phyloP scores from a whole-genome alignment of 2,113 vertebrate genomes.

The Oreochromis tanganicae region DNA sequence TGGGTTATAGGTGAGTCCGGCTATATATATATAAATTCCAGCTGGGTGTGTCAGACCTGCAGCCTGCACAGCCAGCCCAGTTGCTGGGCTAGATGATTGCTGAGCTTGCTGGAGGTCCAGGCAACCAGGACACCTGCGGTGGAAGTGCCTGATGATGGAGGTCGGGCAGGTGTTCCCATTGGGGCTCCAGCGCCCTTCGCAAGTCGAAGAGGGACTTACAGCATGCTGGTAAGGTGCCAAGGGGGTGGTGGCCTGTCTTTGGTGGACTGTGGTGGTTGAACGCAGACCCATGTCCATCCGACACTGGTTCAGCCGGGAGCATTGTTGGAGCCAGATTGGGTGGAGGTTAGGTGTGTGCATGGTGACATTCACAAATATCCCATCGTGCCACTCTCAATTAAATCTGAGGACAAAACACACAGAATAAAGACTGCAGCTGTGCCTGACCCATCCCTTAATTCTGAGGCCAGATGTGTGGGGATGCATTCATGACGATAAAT shows the following conservation, averaged over 20 bases:
- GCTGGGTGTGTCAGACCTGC: no score
- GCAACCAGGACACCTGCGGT: not conserved
- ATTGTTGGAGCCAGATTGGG: not conserved
- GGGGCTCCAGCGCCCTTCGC: not conserved
- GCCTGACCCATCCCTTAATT: not conserved
- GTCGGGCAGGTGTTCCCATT: rapidly evolving
- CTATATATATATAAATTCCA: no score
- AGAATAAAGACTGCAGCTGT: rapidly evolving
- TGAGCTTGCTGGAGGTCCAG: rapidly evolving
- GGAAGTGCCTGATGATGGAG: not conserved
- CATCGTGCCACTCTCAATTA: not conserved
- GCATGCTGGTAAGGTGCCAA: not conserved
- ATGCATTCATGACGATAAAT: not conserved
- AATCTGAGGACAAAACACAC: not conserved
- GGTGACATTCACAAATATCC: rapidly evolving
- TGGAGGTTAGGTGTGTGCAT: not conserved
- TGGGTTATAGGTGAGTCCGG: no score
- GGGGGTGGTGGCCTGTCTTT: no score
- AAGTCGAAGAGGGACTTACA: rapidly evolving
- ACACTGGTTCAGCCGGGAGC: not conserved
- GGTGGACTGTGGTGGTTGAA: no score
- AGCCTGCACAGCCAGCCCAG: no score
- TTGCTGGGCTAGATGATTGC: not conserved
- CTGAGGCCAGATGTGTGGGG: not conserved
- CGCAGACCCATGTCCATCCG: no score